Conservation (phyloP, 2,888 invertebrate genomes). For the Drosophila nr. fundita region DNA sequence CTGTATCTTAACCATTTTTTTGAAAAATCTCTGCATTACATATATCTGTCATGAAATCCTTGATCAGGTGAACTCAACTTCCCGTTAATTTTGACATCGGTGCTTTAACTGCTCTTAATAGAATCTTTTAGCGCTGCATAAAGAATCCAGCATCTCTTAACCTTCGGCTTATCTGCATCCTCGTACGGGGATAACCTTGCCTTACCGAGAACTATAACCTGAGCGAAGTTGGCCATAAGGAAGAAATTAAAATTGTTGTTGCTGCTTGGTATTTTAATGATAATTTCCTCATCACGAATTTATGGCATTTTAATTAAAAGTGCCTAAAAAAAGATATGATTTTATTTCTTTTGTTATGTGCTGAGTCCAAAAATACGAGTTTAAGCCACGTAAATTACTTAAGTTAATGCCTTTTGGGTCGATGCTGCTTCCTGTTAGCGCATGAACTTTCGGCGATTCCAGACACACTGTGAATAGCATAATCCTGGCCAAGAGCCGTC, state of each 20-base stretch:
- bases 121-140: slow-evolving; percentile 1
- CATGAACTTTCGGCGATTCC: slow-evolving; percentile 51
- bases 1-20: not conserved
- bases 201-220: slow-evolving; percentile 31
- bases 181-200: slow-evolving; percentile 25
- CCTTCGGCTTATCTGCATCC: slow-evolving; percentile 47
- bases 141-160: slow-evolving; percentile 3
- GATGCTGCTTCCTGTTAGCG: slow-evolving; percentile 62
- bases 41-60: not conserved
- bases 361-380: slow-evolving; percentile 60
- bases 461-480: slow-evolving; percentile 63
- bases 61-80: slow-evolving; percentile 3
- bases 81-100: slow-evolving; percentile 1
- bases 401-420: slow-evolving; percentile 54
- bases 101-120: slow-evolving; percentile 5
- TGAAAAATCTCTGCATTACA: not conserved
- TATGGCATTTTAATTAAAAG: slow-evolving; percentile 78
- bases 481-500: slow-evolving; percentile 63
- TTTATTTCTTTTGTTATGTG: slow-evolving; percentile 20
- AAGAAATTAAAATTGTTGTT: slow-evolving; percentile 56
- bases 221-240: slow-evolving; percentile 40
- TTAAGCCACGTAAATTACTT: slow-evolving; percentile 70
- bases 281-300: slow-evolving; percentile 77
- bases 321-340: slow-evolving; percentile 50
- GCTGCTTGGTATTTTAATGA: slow-evolving; percentile 72